Evolutionary conservation across 2,113 vertebrate genomes (phyloP), one percentile per base, ranked within the genome.

Genomic region (Pungitius pungitius): DNA sequence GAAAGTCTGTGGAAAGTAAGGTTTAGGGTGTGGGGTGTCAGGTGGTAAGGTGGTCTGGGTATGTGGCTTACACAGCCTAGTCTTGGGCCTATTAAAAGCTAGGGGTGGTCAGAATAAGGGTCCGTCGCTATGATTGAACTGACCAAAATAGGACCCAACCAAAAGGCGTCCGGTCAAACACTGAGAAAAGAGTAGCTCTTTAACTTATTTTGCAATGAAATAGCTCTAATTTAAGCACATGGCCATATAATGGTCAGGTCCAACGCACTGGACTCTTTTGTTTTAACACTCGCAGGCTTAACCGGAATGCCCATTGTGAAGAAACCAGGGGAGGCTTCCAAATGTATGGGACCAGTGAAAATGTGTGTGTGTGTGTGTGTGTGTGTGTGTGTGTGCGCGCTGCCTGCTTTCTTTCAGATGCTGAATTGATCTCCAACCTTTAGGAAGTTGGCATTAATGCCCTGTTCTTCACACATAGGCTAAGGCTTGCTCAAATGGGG

Each of bases 31-130:
- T 85, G 83, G 83, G 84, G 78, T 82, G 86, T 85, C 87, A 91
- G 90, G 88, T 88, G 89, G 82, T 84, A 43, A 81, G 82, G 84
- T 87, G 87, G 82, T 39, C 24, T 52, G 52, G 26, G 52, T 55
- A 61, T 85, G 88, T 82, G 90, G 87, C 72, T 83, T 80, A 54
- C 27, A 73, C 26, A 66, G 73, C 56, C 79, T 30, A 26, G 65
- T 69, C 69, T 42, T 49, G 69, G 81, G 42, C 57, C 91, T 87
- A 91, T 73, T 91, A 91, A 90, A 88, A 89, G 67, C 75, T 40
- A 14, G 9, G n/a, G 77, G 87, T 88, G 90, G 88, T 91, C 87
- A 88, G 86, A 89, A 89, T 87, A 91, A 88, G 82, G 81, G 77
- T 57, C 86, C 83, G 87, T 88, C 90, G 90, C 89, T 88, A 82